phyloP scores from a whole-genome alignment of 2,113 vertebrate genomes.

The Saguinus midas region DNA sequence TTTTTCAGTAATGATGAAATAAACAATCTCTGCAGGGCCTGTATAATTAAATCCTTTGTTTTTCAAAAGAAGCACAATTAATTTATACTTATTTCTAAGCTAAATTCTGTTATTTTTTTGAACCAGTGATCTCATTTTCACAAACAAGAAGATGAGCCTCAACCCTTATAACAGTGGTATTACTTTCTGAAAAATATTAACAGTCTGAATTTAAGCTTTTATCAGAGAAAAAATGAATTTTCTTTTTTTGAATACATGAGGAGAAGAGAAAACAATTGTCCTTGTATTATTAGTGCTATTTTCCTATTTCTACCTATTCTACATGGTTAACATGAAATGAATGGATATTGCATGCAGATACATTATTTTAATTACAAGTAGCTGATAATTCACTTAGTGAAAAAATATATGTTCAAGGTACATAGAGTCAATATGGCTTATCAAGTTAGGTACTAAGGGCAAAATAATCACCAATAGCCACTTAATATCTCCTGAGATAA shows the following conservation, averaged over 20 bases:
- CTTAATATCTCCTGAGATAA: not conserved
- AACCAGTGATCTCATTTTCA: conserved; percentile 37
- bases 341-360: not conserved
- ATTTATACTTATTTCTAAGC: conserved; percentile 63
- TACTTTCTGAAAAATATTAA: conserved; percentile 27
- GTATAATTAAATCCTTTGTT: conserved; percentile 83
- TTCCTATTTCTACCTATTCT: not conserved
- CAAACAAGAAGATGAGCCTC: conserved; percentile 47
- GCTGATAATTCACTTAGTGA: not conserved
- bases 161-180: not conserved
- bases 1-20: conserved; percentile 83
- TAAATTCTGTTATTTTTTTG: conserved; percentile 61
- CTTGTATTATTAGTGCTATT: not conserved
- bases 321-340: not conserved
- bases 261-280: not conserved
- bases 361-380: not conserved
- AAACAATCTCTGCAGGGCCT: conserved; percentile 73
- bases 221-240: not conserved
- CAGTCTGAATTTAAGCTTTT: not conserved
- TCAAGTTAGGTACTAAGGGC: not conserved
- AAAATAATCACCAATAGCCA: not conserved
- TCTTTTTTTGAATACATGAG: not conserved
- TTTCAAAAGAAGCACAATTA: conserved; percentile 78
- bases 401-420: not conserved
- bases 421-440: not conserved